Percentiles rank a stretch among this genome's conserved stretches.
Conservation (phyloP, 2,888 invertebrate genomes). For the Synergus japonicus region DNA sequence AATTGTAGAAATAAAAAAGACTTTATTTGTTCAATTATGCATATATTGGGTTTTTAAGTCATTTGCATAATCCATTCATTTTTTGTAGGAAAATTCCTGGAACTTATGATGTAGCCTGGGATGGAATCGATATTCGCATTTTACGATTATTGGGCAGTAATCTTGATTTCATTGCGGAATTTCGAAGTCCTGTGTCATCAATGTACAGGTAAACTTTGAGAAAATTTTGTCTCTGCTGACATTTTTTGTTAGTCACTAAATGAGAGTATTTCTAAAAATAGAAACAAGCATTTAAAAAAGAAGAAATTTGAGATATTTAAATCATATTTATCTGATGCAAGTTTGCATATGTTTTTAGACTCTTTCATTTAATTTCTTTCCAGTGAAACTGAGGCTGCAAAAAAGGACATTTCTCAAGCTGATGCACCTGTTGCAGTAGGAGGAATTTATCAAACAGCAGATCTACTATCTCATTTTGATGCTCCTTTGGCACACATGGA, state of each 20-base stretch:
- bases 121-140: conserved; percentile 86
- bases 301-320: no score
- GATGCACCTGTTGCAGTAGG: conserved; percentile 84
- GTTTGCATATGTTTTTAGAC: no score
- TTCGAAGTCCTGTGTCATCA: conserved; percentile 80
- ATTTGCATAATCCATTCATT: neutral
- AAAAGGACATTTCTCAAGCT: conserved; percentile 79
- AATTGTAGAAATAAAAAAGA: neutral
- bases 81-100: conserved; percentile 69
- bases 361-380: conserved; percentile 18
- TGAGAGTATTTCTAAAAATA: neutral
- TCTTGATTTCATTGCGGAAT: conserved; percentile 87
- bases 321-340: no score
- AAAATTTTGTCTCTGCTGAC: neutral
- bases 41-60: neutral
- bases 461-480: conserved; percentile 79
- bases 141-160: conserved; percentile 81
- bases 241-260: neutral
- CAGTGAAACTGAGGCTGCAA: conserved; percentile 82
- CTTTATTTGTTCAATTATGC: neutral
- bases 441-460: conserved; percentile 84
- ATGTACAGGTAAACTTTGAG: conserved; percentile 77
- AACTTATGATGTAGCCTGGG: conserved; percentile 81
- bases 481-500: conserved; percentile 83
- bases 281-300: neutral